Evolutionary conservation across 2,113 vertebrate species (phyloP), one percentile per base, ranked within the genome.

Genomic region (Artemisiospiza belli): DNA sequence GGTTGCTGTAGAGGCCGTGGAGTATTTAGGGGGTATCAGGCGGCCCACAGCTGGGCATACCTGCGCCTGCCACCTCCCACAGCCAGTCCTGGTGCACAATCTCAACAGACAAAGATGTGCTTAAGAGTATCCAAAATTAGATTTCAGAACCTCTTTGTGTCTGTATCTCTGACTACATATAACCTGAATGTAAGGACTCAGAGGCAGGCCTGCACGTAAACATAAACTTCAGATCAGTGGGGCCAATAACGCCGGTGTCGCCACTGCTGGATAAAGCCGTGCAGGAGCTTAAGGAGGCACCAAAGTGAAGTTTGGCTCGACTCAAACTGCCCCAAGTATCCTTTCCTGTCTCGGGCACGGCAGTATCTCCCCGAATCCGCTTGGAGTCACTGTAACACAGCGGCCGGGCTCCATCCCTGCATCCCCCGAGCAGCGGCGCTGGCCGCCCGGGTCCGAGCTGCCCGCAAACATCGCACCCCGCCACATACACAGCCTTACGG

Each of bases 371-470:
- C 5, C 4, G 5, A 12, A 69, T 83, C 97, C 98, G 82, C 98
- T 93, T 97, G 98, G 96, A 95, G 98, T 88, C 98, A 87, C 67
- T 97, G 88, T 77, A 95, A 83, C 75, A 97, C 86, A 97, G 96
- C 70, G 33, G 24, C 62, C 19, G 41, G 41, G 15, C 44, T 68
- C 14, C 55, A 4, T 37, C n/a, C 30, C 67, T 6, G 37, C 66
- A 23, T 18, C 63, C 6, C 4, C 20, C 35, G 30, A 9, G 37
- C 47, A 4, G 31, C 9, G 15, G 33, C 33, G 6, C 61, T 3
- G 72, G 39, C 5, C 5, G 68, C 21, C 25, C 62, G 0, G 23
- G 2, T 17, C 23, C 11, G 7, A 25, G 22, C 14, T n/a, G 14
- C 28, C 10, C 8, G 0, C 4, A 1, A 9, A 5, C 10, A 16